Base-by-base conservation (phyloP, 1,140 invertebrate genomes). In the Goniozus legneri region DNA sequence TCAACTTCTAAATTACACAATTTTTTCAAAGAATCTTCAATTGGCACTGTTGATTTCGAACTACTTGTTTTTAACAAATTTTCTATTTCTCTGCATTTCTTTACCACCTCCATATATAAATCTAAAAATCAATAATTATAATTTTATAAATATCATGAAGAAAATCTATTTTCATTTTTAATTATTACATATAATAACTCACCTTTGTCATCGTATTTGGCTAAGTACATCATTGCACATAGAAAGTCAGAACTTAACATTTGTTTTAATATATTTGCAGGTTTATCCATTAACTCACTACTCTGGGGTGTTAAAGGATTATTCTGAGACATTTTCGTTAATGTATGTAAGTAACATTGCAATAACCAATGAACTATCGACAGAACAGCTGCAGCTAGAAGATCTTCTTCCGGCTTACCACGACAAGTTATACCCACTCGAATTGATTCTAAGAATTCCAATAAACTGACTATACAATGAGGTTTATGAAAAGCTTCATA, bases 401-500 rank as follows among this genome's bases (percentile, higher is more conserved):
- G 76, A 55, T 86, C 84, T 74, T 92, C 89, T 69, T 92, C 90
- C 20, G 87, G 82, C 71, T 91, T 91, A 10, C 86, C 86, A 41
- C 87, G 80, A 58, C 76, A 83, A 7, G 82, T 84, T 27, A 85
- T 80, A 40, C 79, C 81, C 60, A 85, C 81, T 55, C 90, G 82
- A 54, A 92, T 89, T 21, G 82, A 83, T 69, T 91, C 86, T 8
- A 95, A 73, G 52, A 96, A 89, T 58, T 94, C 90, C 35, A 97
- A 68, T 3, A 97, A 73, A 52, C 89, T 89, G 2, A 86, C 77
- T 22, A 95, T 84, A 71, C 93, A 96, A 67, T 93, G 89, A 1
- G 90, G 86, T 69, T 94, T 93, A 54, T 88, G 84, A 59, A 92
- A 87, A 31, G 89, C 86, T 58, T 92, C 88, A 73, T 91, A 95